A percentile compares a stretch with the other conserved stretches of the same genome.
These are phyloP conservation scores for Trogon melanurus DNA, from an alignment of 2,113 vertebrate genomes.

Conservation along the genomic window DNA sequence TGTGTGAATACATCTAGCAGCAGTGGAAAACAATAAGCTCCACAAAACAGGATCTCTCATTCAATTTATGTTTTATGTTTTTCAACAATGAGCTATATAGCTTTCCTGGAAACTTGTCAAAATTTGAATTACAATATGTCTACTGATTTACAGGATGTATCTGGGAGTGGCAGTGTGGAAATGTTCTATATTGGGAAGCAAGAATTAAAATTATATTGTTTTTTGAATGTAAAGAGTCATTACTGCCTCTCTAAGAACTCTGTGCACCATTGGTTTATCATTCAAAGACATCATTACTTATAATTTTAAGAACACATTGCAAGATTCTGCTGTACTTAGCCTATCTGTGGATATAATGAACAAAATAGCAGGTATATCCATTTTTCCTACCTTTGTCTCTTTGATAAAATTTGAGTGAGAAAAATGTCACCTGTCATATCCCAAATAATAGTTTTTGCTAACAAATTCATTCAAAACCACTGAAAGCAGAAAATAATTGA, in stretches of 20 bases:
- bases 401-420: background rate
- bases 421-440: background rate
- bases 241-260: background rate
- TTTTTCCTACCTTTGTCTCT: background rate
- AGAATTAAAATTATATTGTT: background rate
- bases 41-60: conserved; percentile 22
- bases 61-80: conserved; percentile 49
- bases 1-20: conserved; percentile 18
- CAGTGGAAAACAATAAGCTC: conserved; percentile 24
- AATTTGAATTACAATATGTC: conserved; percentile 42
- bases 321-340: background rate
- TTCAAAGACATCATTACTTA: conserved; percentile 8
- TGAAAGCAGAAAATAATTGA: background rate
- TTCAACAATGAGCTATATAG: background rate
- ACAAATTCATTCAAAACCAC: background rate
- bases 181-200: background rate
- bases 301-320: background rate
- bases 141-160: conserved; percentile 26
- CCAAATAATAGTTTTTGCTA: background rate
- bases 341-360: background rate
- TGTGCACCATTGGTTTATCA: background rate
- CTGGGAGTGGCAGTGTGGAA: background rate
- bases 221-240: background rate
- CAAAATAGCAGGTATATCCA: background rate
- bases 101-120: conserved; percentile 16